Base-by-base conservation (phyloP, 2,113 vertebrate genomes). In the Oceanites oceanicus region DNA sequence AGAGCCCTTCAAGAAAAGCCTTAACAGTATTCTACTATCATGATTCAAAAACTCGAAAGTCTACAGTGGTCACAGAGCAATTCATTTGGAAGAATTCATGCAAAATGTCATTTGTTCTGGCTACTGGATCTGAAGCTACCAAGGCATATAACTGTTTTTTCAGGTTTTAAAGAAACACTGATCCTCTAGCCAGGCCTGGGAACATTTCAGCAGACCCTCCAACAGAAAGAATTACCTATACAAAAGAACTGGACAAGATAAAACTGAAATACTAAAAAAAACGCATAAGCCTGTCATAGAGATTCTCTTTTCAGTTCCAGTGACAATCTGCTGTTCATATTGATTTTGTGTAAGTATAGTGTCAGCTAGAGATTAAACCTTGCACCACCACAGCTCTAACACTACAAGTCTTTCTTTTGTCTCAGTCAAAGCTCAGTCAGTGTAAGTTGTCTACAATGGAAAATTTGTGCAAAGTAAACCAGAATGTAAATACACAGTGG, bases 71-170 rank as follows among this genome's bases (percentile, higher is more conserved):
- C 88, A 61, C 82, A 94, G 70, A 66, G 36, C 70, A 75, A 61
- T 53, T 92, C 36, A 32, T 73, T 90, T 92, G 90, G 93, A 95
- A 94, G 85, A 83, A 83, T 56, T 95, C 10, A 78, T 83, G 81
- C 78, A 88, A 96, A 93, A 75, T 73, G 81, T 62, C 78, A 86
- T 93, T 95, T 92, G 91, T 93, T 94, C 81, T 91, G 92, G 71
- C 90, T 87, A 53, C 94, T 90, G 90, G 53, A 44, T 71, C 80
- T 68, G 87, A 49, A 94, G 71, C 74, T 82, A 85, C 53, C 66
- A 90, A 49, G 58, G 90, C 32, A 0, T 81, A 1, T 18, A 61
- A 85, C 36, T 85, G 91, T 79, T 91, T 91, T 25, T 87, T 91
- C 66, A 91, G 70, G 25, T 86, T 89, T 89, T 81, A 94, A 94